These are phyloP conservation scores for Oxyura jamaicensis DNA, from an alignment of 2,113 vertebrate genomes.

Conservation along the genomic window DNA sequence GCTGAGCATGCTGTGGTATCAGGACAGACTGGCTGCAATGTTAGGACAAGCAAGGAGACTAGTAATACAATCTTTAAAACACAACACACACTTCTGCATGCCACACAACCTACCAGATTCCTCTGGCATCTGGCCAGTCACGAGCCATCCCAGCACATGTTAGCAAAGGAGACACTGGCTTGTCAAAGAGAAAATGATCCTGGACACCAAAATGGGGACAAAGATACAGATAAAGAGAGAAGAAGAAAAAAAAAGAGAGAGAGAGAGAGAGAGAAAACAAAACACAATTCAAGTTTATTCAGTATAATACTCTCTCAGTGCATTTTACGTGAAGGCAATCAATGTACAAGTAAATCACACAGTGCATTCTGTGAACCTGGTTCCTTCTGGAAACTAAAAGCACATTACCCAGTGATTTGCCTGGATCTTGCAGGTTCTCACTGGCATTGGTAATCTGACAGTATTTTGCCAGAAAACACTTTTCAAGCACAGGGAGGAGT, in stretches of 20 bases:
- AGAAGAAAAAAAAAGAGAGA: background rate
- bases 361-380: background rate
- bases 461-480: background rate
- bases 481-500: background rate
- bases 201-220: slow-evolving; percentile 50
- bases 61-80: background rate
- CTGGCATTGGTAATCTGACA: background rate
- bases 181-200: slow-evolving; percentile 96
- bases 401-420: background rate
- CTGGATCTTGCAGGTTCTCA: background rate
- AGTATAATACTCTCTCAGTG: accelerated
- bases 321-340: background rate
- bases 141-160: slow-evolving; percentile 94
- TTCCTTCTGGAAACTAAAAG: background rate
- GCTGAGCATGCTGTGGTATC: slow-evolving; percentile 20
- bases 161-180: slow-evolving; percentile 91
- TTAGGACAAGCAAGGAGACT: slow-evolving; percentile 52
- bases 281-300: background rate
- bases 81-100: background rate
- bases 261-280: background rate
- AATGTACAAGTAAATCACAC: background rate
- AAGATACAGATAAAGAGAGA: background rate
- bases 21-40: background rate
- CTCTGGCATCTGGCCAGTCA: slow-evolving; percentile 94
- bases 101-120: slow-evolving; percentile 89